Evolutionary conservation across 1,140 invertebrate species (phyloP), one percentile per base, ranked within the genome.

Genomic region (Teleogryllus occipitalis): DNA sequence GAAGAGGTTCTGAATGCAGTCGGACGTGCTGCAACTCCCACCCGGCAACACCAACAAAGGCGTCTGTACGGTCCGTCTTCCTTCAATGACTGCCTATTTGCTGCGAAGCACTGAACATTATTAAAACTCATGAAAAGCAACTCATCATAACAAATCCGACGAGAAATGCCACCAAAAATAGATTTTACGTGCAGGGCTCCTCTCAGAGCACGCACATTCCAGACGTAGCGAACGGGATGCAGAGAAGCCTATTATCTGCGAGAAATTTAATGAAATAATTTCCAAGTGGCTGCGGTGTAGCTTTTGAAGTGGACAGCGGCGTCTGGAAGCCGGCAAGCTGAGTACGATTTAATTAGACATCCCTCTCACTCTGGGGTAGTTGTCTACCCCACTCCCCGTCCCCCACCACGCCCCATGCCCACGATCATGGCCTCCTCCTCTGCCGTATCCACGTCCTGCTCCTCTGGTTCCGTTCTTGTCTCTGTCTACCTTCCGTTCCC

Each of bases 261-360:
- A 65, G 54, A 65, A 65, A 65, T 65, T 65, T 65, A 65, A 65
- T 65, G 54, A 65, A 65, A 65, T 65, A 65, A 65, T 65, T 65
- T 65, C 54, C 54, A 65, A 65, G 54, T 65, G 54, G 54, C 54
- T 65, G 54, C 54, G 18, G 18, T 65, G 54, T 65, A 65, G 54
- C 54, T 65, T 65, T 65, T 65, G 54, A 65, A 65, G 54, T 65
- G 54, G 54, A 65, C 54, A 65, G 54, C 54, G 54, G 54, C 10
- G 54, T 10, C 10, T 65, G 54, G 10, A 18, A 7, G 54, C 18
- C 18, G 54, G 54, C 54, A 2, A 18, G 10, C 54, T 1, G 54
- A 65, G 54, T 65, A 65, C 54, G 54, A 18, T 65, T 65, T 65
- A 65, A 65, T 65, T 65, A 65, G 54, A 65, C 54, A 18, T 39